Base-by-base conservation (phyloP, 2,888 invertebrate genomes). In the Ochropleura leucogaster region DNA sequence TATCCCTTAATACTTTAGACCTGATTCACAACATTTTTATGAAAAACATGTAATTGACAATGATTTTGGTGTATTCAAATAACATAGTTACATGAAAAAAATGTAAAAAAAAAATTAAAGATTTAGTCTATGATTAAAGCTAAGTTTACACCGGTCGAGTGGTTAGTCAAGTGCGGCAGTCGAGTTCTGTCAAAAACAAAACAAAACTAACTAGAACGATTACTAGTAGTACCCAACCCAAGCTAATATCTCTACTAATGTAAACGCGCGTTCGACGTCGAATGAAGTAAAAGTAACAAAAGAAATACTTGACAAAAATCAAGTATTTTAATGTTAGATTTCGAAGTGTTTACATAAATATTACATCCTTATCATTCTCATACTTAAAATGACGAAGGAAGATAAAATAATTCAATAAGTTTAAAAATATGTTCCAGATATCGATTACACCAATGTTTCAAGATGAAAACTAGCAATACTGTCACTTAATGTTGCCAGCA, bases 1-100 rank as follows among this genome's bases (percentile, higher is more conserved):
- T 76, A 71, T 79, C 18, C 44, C 53, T 73, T 86, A 86, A 86
- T 86, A 84, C 88, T 85, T 75, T 68, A 76, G 84, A 72, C 79
- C 82, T 80, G 63, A 86, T 79, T 79, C 76, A 74, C 70, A 85
- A 85, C 47, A 9, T 66, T 72, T 16, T 71, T 49, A 53, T 49
- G 44, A 42, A 49, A 63, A 68, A 51, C 8, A 59, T 20, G 16
- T 68, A 44, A 72, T 59, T 57, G n/a, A 66, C 65, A 64, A 72
- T 49, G 9, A 40, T 69, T 55, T 55, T 64, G 49, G 64, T 53
- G 46, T 68, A 51, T 59, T 44, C 20, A 49, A n/a, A 49, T 47
- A n/a, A 46, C 66, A 42, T 57, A 53, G 46, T 42, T 65, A 74
- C 55, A 30, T 10, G 10, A 71, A 30, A 53, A 67, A 51, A 12